Evolutionary conservation across 2,888 invertebrate species (phyloP), one percentile per base, ranked within the genome.

Genomic region (Liodrosophila aerea): DNA sequence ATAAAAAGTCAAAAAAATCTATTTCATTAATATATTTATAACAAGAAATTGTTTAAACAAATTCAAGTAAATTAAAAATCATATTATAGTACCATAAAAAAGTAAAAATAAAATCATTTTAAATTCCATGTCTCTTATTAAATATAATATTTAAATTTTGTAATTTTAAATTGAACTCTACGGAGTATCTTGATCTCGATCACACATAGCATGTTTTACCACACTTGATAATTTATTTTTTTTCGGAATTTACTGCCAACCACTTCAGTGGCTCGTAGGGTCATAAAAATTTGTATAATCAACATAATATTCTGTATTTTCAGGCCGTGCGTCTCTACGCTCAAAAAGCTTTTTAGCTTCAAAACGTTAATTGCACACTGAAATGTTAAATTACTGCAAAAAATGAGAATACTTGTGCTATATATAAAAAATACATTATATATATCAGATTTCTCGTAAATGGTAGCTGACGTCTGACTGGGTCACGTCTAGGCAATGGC

Each of bases 321-420:
- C 11, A 22, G 22, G 22, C 33, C 2, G 30, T 39, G 29, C 8
- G 2, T 7, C 18, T 29, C 15, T 7, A 44, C 31, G 7, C 15
- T 40, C 22, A 37, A 41, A 60, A 60, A 74, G 66, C 64, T 66
- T 69, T 63, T 67, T 63, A 50, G 71, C 73, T 73, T 64, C 22
- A 67, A 76, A 73, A 73, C 69, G 69, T 77, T 77, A 78, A 77
- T 78, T 78, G 78, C 76, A 78, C 58, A 65, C 64, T 72, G 64
- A 72, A 78, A 76, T 77, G 75, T 73, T 71, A 71, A 77, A 76
- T 68, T 71, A 68, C 58, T 70, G n/a, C 60, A 57, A 75, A 59
- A 64, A 46, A 49, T 30, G n/a, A 11, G 5, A 22, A 22, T 22
- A 5, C 22, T 22, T 22, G 22, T 22, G 2, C 22, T 22, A 22